A percentile compares a stretch with the other conserved stretches of the same genome.
These are phyloP conservation scores for Drosophila dives DNA, from an alignment of 2,888 invertebrate genomes.

Conservation along the genomic window DNA sequence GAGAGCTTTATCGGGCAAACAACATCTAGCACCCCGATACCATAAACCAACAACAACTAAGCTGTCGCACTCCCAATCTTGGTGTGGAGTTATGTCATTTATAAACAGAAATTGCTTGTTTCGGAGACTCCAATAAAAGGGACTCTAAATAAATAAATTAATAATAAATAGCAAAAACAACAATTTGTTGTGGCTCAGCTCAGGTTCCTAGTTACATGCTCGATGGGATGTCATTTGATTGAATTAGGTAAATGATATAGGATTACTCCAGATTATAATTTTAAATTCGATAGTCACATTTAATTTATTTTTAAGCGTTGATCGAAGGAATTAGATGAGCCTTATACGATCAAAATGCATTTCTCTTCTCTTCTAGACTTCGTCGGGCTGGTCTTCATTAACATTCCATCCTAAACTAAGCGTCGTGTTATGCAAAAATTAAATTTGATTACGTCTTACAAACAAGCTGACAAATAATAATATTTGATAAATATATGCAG, in stretches of 20 bases:
- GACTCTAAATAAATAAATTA: no score
- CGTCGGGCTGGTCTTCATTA: not conserved
- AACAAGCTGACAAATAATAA: not conserved
- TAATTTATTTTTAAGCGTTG: not conserved
- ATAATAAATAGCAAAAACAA: no score
- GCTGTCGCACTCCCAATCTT: no score
- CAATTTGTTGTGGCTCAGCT: no score
- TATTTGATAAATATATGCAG: constrained; percentile 2
- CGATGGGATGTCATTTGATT: not conserved
- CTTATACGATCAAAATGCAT: not conserved
- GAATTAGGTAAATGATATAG: not conserved
- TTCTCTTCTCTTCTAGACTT: not conserved
- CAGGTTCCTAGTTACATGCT: not conserved
- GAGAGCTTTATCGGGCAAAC: no score
- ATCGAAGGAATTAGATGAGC: not conserved
- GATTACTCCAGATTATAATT: not conserved
- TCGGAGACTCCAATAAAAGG: no score
- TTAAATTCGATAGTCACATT: not conserved
- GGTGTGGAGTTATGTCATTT: no score
- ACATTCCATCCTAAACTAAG: not conserved
- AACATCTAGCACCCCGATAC: no score
- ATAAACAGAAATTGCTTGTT: no score
- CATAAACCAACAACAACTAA: no score
- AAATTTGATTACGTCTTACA: not conserved
- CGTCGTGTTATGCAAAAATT: not conserved